Evolutionary conservation across 2,888 invertebrate species (phyloP).

Genomic region (Microctonus aethiopoides): DNA sequence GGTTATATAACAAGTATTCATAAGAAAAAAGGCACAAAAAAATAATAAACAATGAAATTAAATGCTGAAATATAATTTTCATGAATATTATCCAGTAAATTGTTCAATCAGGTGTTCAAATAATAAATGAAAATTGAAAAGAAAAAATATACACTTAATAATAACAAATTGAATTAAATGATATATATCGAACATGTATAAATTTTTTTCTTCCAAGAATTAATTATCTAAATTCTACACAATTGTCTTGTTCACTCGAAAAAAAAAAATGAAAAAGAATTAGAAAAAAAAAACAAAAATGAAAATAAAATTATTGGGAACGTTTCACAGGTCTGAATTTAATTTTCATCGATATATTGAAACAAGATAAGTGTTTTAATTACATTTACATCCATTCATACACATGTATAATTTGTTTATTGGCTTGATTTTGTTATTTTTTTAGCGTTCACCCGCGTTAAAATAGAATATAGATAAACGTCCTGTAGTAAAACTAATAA

Average conservation of each 20-base stretch:
- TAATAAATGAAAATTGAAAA: neutral
- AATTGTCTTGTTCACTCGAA: neutral
- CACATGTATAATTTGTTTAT: neutral
- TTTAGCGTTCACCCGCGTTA: neutral
- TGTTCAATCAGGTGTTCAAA: neutral
- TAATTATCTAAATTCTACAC: neutral
- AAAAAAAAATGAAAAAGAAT: neutral
- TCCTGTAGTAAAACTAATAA: slow-evolving; percentile 32
- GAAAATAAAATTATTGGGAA: neutral
- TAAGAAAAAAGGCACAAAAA: neutral
- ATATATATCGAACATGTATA: neutral
- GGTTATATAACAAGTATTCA: neutral
- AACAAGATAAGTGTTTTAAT: neutral
- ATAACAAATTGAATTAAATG: neutral
- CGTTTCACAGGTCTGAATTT: neutral
- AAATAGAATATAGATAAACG: neutral
- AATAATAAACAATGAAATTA: neutral
- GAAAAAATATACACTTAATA: neutral
- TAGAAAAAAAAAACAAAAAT: neutral
- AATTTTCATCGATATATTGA: neutral
- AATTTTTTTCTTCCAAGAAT: no score
- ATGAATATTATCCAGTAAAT: neutral
- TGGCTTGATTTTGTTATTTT: slow-evolving; percentile 1
- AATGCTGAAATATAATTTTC: neutral
- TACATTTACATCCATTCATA: no score